A percentile compares a stretch with the other conserved stretches of the same genome.
Evolutionary conservation across 1,140 invertebrate species (phyloP).

Genomic region (Danaus melanippus): DNA sequence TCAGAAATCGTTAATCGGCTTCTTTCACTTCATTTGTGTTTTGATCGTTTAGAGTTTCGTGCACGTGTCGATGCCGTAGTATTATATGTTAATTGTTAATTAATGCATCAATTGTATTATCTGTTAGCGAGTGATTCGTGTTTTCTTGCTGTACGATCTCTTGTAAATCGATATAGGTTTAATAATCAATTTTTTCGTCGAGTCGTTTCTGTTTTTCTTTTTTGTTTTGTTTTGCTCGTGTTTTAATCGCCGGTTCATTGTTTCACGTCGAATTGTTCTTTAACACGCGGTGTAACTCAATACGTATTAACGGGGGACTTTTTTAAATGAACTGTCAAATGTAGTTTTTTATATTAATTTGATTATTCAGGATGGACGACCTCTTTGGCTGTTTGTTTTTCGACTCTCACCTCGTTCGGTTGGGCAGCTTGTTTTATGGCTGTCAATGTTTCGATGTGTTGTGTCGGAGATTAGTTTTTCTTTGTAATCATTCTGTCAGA

Average conservation of each 20-base stretch:
- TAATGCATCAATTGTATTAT: no score
- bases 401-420: no score
- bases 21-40: slow-evolving; percentile 60
- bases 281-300: slow-evolving; percentile 51
- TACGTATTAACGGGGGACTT: slow-evolving; percentile 63
- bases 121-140: no score
- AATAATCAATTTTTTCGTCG: no score
- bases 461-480: no score
- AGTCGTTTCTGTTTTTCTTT: slow-evolving; percentile 10
- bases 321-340: slow-evolving; percentile 38
- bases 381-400: no score
- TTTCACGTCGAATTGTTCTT: slow-evolving; percentile 38
- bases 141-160: no score
- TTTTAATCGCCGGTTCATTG: slow-evolving; percentile 14
- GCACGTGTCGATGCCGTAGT: not conserved
- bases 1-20: slow-evolving; percentile 53
- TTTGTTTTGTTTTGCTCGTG: slow-evolving; percentile 36
- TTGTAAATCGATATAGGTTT: no score
- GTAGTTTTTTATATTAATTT: slow-evolving; percentile 24
- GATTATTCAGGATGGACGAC: slow-evolving; percentile 1
- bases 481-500: no score
- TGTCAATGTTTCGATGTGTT: no score
- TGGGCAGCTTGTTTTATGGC: no score
- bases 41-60: slow-evolving; percentile 24
- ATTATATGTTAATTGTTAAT: no score